A percentile compares a stretch with the other conserved stretches of the same genome.
phyloP scores from a whole-genome alignment of 2,797 vertebrate genomes.

The Pipistrellus nathusii region DNA sequence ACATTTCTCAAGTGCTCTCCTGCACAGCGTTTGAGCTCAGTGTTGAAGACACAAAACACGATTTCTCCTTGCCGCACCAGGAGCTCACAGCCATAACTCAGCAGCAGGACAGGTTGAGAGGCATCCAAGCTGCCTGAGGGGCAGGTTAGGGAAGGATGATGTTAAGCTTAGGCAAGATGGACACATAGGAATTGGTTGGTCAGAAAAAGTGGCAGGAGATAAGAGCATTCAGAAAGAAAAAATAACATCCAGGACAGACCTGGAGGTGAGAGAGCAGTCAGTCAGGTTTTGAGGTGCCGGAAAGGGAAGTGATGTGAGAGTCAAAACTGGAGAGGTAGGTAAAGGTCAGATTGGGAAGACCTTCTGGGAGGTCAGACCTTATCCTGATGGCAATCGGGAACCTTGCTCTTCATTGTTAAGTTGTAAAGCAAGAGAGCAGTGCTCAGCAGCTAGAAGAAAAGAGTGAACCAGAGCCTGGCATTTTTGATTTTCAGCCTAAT shows the following conservation, averaged over 20 bases:
- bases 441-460: not conserved
- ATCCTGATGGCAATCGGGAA: not conserved
- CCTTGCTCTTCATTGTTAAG: not conserved
- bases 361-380: not conserved
- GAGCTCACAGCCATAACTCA: not conserved
- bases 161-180: not conserved
- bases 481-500: not conserved
- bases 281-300: not conserved
- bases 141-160: not conserved
- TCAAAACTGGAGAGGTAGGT: not conserved
- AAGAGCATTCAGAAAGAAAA: not conserved
- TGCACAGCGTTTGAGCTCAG: not conserved
- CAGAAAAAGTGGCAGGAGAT: not conserved
- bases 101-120: not conserved
- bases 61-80: not conserved
- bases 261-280: not conserved
- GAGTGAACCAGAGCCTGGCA: not conserved
- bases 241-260: too few relatives aligned
- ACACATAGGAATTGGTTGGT: not conserved
- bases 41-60: not conserved
- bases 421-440: not conserved
- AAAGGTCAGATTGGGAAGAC: not conserved
- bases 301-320: not conserved
- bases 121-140: not conserved
- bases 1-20: not conserved